These are phyloP conservation scores for Crambe crambe DNA, from an alignment of 37 sponge, comb jelly and placozoan species.

Conservation along the genomic window DNA sequence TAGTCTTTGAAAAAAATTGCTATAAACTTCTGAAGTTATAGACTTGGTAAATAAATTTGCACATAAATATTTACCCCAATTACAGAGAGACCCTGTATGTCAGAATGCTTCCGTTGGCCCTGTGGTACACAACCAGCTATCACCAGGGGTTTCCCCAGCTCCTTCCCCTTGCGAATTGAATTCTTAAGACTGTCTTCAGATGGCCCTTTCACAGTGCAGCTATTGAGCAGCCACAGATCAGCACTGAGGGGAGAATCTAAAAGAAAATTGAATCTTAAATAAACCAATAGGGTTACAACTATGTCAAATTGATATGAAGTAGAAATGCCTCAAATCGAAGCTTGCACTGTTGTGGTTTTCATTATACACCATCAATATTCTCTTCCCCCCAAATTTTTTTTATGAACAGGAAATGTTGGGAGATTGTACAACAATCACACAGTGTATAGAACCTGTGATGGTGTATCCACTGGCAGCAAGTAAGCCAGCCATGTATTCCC, in stretches of 20 bases:
- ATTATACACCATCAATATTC: background rate
- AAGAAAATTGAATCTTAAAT: background rate
- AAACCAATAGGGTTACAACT: too few relatives aligned
- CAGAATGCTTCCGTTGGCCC: conserved; percentile 67
- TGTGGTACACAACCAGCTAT: conserved; percentile 96
- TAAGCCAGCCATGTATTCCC: conserved; percentile 97
- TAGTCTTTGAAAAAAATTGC: background rate
- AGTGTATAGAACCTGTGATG: conserved; percentile 69
- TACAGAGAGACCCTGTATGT: conserved; percentile 75
- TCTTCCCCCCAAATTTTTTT: background rate
- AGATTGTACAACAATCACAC: background rate
- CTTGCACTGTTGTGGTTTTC: too few relatives aligned
- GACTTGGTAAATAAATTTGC: background rate
- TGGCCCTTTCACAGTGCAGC: conserved; percentile 96
- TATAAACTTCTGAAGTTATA: background rate
- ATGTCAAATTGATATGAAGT: too few relatives aligned
- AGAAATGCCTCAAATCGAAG: too few relatives aligned
- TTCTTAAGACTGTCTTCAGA: conserved; percentile 90
- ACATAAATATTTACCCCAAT: conserved; percentile 76
- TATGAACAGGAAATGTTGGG: background rate
- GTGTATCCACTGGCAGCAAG: conserved; percentile 80
- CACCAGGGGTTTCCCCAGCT: conserved; percentile 79
- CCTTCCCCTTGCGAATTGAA: conserved; percentile 59
- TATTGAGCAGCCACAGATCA: conserved; percentile 94
- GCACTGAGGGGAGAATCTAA: conserved; percentile 83